Evolutionary conservation across 2,113 vertebrate genomes (phyloP).

Genomic region (Junco hyemalis): DNA sequence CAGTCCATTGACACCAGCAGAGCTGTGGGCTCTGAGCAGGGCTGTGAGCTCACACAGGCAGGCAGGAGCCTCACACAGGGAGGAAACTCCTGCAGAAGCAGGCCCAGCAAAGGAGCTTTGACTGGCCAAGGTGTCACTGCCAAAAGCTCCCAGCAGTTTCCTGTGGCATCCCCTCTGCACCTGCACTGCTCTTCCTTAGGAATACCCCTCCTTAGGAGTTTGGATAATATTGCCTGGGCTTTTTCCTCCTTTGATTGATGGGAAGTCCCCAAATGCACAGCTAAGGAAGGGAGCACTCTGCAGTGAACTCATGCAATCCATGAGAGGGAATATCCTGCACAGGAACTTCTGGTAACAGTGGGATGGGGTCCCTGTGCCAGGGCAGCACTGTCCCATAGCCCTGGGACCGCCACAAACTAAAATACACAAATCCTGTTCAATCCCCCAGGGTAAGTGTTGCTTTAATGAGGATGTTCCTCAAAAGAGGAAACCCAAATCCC

Average conservation of each 20-base stretch:
- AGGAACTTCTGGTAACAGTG: background rate
- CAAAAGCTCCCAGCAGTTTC: background rate
- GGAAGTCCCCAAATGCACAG: background rate
- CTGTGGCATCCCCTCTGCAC: background rate
- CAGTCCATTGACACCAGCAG: background rate
- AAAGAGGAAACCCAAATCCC: background rate
- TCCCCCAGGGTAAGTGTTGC: background rate
- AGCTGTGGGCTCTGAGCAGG: background rate
- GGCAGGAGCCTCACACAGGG: background rate
- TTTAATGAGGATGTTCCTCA: background rate
- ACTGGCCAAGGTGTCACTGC: accelerated
- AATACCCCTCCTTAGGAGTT: background rate
- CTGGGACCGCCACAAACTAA: accelerated
- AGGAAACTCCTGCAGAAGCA: background rate
- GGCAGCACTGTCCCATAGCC: background rate
- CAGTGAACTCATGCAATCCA: accelerated
- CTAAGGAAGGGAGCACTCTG: background rate
- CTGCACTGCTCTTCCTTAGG: background rate
- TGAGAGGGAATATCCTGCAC: background rate
- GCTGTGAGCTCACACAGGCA: background rate
- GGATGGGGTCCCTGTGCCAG: background rate
- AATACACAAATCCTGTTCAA: background rate
- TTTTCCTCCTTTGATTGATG: background rate
- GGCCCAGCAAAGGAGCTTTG: background rate
- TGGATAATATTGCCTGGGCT: accelerated